phyloP scores from a whole-genome alignment of 2,797 vertebrate species.

The Hafferia zeledoni region DNA sequence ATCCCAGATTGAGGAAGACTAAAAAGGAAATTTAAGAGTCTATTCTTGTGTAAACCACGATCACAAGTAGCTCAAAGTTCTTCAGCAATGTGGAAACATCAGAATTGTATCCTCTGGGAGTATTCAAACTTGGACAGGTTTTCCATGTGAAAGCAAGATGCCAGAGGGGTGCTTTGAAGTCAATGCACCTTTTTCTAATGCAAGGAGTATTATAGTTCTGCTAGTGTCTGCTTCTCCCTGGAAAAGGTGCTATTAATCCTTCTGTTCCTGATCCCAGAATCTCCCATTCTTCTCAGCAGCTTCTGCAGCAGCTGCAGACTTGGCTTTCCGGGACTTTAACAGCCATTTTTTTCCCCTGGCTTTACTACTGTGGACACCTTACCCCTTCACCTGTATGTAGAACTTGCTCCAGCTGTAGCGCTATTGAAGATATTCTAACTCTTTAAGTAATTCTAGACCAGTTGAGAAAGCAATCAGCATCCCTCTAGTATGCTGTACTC shows the following conservation, averaged over 20 bases:
- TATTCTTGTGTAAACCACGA: background rate
- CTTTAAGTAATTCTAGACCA: background rate
- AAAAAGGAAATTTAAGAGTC: background rate
- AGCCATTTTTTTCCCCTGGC: background rate
- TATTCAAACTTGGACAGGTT: background rate
- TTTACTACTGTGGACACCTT: background rate
- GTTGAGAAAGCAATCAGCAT: background rate
- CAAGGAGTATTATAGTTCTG: background rate
- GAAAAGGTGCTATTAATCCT: background rate
- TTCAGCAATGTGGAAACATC: background rate
- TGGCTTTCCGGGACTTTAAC: background rate
- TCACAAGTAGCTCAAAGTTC: background rate
- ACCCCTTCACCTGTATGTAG: background rate
- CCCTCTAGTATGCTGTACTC: background rate
- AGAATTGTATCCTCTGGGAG: background rate
- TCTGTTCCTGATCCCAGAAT: background rate
- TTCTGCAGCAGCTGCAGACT: background rate
- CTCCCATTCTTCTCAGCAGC: background rate
- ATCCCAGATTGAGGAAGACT: background rate
- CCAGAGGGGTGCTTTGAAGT: background rate
- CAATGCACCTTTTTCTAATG: background rate
- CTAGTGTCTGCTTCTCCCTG: background rate
- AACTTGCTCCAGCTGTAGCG: background rate
- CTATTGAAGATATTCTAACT: background rate
- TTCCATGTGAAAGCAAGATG: background rate